Conservation (phyloP, 2,797 vertebrate species). For the Paguma larvata region DNA sequence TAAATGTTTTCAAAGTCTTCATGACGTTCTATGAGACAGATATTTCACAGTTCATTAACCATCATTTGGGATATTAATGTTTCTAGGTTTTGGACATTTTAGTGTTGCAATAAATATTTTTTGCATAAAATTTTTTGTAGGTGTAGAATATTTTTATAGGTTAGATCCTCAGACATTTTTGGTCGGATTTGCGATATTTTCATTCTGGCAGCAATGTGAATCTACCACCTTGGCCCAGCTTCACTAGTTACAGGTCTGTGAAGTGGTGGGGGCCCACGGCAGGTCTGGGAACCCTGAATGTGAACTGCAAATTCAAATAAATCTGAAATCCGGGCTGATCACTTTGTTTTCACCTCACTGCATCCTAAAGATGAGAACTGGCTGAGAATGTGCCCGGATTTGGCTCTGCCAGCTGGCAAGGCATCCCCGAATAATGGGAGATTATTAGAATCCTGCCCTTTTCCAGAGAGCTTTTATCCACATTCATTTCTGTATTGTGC, state of each 20-base stretch:
- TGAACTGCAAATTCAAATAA: constrained; percentile 73
- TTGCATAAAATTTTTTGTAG: not conserved
- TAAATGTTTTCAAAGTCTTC: not conserved
- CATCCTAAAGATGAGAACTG: constrained; percentile 80
- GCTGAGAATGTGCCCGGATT: constrained; percentile 67
- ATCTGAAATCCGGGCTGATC: constrained; percentile 82
- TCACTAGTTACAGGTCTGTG: constrained; percentile 25
- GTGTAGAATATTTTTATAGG: not conserved
- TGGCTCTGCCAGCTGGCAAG: constrained; percentile 82
- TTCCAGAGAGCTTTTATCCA: constrained; percentile 72
- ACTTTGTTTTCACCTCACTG: constrained; percentile 84
- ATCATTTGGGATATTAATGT: not conserved
- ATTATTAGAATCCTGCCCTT: constrained; percentile 78
- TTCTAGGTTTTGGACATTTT: constrained; percentile 38
- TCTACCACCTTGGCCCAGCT: not conserved
- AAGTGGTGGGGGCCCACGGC: constrained; percentile 18
- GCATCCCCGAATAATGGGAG: constrained; percentile 81
- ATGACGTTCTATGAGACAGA: not conserved
- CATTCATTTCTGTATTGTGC: constrained; percentile 72
- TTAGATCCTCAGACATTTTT: not conserved
- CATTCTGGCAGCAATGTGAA: not conserved
- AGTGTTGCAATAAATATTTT: constrained; percentile 8
- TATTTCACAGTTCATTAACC: not conserved
- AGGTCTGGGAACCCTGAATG: constrained; percentile 71
- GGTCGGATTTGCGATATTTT: not conserved